Conservation (phyloP, 2,888 invertebrate species). For the Pristionchus fissidentatus region DNA sequence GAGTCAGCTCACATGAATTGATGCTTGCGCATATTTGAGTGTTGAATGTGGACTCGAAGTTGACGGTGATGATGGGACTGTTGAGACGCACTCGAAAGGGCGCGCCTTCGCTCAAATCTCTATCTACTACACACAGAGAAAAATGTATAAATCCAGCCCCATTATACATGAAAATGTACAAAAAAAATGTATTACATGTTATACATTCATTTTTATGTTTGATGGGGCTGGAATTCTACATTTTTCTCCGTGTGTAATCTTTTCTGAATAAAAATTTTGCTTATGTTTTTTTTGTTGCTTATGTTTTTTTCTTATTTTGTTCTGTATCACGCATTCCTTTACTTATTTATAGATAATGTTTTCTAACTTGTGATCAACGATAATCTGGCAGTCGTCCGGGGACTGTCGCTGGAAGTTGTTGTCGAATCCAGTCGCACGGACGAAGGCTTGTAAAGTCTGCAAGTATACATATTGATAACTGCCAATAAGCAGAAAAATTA, state of each 20-base stretch:
- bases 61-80: background rate
- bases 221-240: too few species aligned
- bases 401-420: background rate
- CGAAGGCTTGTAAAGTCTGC: background rate
- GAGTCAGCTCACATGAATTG: too few species aligned
- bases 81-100: background rate
- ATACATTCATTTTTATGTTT: too few species aligned
- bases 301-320: too few species aligned
- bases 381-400: background rate
- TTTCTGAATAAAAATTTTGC: too few species aligned
- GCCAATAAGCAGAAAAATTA: background rate
- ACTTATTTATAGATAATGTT: too few species aligned
- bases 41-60: background rate
- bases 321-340: too few species aligned
- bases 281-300: too few species aligned
- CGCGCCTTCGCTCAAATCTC: background rate
- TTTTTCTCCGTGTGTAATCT: too few species aligned
- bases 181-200: too few species aligned
- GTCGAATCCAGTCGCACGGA: conserved; percentile 25
- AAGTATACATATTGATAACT: background rate
- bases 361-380: background rate
- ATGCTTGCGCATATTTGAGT: background rate
- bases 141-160: background rate
- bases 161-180: too few species aligned
- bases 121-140: background rate